These are phyloP conservation scores for Pipistrellus pygmaeus DNA, from an alignment of 2,797 vertebrate species.

Conservation along the genomic window DNA sequence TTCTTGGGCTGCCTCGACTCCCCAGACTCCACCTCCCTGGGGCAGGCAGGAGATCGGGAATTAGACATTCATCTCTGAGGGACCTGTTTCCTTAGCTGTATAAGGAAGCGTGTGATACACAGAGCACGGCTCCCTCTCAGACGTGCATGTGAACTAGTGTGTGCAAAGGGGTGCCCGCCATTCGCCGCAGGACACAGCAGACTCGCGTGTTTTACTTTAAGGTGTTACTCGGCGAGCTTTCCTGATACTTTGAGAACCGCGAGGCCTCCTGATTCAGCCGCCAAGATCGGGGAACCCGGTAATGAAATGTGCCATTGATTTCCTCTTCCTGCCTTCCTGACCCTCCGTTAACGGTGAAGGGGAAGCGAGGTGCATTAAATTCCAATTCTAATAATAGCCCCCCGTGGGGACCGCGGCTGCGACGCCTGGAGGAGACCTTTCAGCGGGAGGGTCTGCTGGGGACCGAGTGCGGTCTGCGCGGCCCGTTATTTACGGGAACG, in stretches of 20 bases:
- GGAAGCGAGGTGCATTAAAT: slow-evolving; percentile 64
- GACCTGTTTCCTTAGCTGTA: neutral
- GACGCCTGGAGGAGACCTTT: slow-evolving; percentile 24
- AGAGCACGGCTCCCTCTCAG: neutral
- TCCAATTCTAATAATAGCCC: slow-evolving; percentile 72
- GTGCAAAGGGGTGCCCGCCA: neutral
- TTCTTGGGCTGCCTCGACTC: neutral
- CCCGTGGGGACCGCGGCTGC: slow-evolving; percentile 32
- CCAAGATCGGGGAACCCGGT: neutral
- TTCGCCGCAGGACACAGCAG: neutral
- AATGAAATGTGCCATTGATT: slow-evolving; percentile 75
- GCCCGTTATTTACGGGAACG: slow-evolving; percentile 46
- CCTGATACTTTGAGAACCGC: neutral
- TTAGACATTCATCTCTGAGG: neutral
- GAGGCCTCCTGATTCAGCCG: slow-evolving; percentile 30
- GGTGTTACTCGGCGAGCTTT: slow-evolving; percentile 40
- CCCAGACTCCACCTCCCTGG: neutral
- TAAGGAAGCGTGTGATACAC: neutral
- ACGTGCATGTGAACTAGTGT: neutral
- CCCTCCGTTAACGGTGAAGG: slow-evolving; percentile 71
- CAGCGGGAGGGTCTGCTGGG: slow-evolving; percentile 17
- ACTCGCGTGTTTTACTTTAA: neutral
- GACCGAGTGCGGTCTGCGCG: neutral
- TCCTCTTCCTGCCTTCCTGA: slow-evolving; percentile 65
- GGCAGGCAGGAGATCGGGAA: neutral